Conservation (phyloP, 1,140 invertebrate genomes). For the Leptestheria dahalacensis region DNA sequence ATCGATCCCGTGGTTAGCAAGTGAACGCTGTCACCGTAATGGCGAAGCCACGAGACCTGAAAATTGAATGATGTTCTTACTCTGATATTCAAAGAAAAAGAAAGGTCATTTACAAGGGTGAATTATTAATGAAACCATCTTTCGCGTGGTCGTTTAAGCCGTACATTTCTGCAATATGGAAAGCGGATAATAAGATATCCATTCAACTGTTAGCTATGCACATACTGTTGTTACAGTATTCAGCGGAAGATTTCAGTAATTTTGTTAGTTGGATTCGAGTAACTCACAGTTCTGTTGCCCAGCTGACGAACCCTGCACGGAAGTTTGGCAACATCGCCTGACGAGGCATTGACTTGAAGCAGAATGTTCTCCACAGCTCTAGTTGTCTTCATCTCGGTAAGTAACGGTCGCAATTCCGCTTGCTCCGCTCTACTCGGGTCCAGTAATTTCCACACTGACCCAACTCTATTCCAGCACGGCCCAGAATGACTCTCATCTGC, state of each 20-base stretch:
- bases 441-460: background rate
- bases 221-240: too few species aligned
- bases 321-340: background rate
- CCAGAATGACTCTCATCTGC: too few species aligned
- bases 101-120: background rate
- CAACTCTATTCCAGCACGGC: too few species aligned
- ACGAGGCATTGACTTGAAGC: background rate
- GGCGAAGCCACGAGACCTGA: conserved; percentile 3
- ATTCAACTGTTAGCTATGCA: too few species aligned
- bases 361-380: background rate
- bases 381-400: background rate
- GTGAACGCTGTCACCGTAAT: background rate
- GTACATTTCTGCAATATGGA: too few species aligned
- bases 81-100: background rate
- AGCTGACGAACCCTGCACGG: conserved; percentile 1
- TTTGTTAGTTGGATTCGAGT: too few species aligned
- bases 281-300: conserved; percentile 5
- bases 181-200: too few species aligned
- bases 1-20: background rate
- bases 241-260: too few species aligned
- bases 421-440: background rate
- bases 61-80: background rate
- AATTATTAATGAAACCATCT: background rate
- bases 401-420: background rate
- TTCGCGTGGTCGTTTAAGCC: too few species aligned